Conservation (phyloP, 2,888 invertebrate genomes). For the Alcis repandata region DNA sequence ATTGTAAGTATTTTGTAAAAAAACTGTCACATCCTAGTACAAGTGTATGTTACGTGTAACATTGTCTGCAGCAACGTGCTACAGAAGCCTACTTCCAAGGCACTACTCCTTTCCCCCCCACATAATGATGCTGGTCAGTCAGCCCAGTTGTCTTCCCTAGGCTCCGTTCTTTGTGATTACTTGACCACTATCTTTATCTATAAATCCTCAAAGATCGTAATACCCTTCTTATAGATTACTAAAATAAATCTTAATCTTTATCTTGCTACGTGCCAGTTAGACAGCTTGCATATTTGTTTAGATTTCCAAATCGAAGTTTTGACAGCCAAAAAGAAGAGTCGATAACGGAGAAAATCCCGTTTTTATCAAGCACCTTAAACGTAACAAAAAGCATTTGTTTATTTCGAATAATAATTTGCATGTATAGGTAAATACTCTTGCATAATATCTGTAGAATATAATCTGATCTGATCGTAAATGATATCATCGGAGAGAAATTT, state of each 20-base stretch:
- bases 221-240: slow-evolving; percentile 47
- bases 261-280: slow-evolving; percentile 41
- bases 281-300: slow-evolving; percentile 35
- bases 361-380: no score
- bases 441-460: neutral
- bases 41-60: no score
- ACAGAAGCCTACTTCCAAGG: no score
- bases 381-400: neutral
- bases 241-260: slow-evolving; percentile 35
- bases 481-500: slow-evolving; percentile 3
- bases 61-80: no score
- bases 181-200: slow-evolving; percentile 41
- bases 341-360: neutral
- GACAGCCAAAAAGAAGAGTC: neutral
- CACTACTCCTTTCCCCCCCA: no score
- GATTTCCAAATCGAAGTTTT: neutral
- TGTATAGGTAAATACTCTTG: neutral
- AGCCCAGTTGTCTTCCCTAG: slow-evolving; percentile 38
- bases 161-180: no score
- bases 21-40: no score
- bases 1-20: no score
- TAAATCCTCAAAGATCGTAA: slow-evolving; percentile 42
- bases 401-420: no score
- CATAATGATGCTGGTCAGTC: no score
- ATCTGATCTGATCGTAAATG: neutral